phyloP scores from a whole-genome alignment of 1,140 invertebrate genomes.

The Diorhabda elongata region DNA sequence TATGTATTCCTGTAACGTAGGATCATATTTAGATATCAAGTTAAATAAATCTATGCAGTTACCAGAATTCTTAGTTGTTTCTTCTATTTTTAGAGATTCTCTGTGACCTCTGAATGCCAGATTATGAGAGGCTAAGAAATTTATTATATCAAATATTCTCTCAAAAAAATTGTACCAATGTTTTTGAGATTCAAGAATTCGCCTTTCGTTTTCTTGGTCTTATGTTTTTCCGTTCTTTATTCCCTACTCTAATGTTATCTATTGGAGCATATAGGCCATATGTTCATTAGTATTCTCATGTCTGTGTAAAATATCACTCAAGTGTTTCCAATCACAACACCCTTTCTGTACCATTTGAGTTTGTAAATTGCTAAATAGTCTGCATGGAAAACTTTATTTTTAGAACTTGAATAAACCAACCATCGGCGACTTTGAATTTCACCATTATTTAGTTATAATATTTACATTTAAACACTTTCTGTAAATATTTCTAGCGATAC shows the following conservation, averaged over 20 bases:
- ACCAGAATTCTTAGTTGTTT: slow-evolving; percentile 24
- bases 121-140: slow-evolving; percentile 40
- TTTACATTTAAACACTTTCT: too few relatives aligned
- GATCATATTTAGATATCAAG: slow-evolving; percentile 28
- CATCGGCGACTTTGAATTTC: too few relatives aligned
- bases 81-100: slow-evolving; percentile 27
- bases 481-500: too few relatives aligned
- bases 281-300: slow-evolving; percentile 39
- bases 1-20: slow-evolving; percentile 29
- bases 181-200: slow-evolving; percentile 36
- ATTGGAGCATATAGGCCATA: slow-evolving; percentile 35
- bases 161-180: slow-evolving; percentile 22
- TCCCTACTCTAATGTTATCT: slow-evolving; percentile 34
- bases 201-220: slow-evolving; percentile 35
- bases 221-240: slow-evolving; percentile 37
- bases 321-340: slow-evolving; percentile 38
- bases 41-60: slow-evolving; percentile 37
- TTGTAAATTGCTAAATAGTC: slow-evolving; percentile 38
- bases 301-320: slow-evolving; percentile 24
- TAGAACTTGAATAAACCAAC: too few relatives aligned
- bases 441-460: too few relatives aligned
- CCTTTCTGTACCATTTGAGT: slow-evolving; percentile 37
- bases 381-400: slow-evolving; percentile 35
- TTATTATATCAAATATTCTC: slow-evolving; percentile 30
- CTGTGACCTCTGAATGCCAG: slow-evolving; percentile 31